phyloP scores from a whole-genome alignment of 2,888 invertebrate genomes.

The Oscheius onirici region DNA sequence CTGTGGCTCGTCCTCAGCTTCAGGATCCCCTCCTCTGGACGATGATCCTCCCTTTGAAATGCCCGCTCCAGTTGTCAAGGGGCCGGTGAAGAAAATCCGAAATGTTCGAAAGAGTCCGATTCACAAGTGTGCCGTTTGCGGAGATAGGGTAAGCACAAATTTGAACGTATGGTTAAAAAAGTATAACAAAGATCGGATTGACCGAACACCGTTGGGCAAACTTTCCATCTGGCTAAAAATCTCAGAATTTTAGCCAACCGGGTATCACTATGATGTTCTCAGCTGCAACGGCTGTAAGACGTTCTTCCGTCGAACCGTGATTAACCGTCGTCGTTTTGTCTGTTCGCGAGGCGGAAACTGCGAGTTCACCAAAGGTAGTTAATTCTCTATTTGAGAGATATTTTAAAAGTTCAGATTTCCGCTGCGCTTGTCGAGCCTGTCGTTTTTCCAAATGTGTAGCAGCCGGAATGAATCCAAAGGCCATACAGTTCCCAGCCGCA shows the following conservation, averaged over 20 bases:
- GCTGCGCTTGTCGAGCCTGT: constrained; percentile 59
- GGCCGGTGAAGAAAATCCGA: constrained; percentile 30
- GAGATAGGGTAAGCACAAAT: constrained; percentile 40
- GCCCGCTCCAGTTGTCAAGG: neutral
- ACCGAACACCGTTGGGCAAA: constrained; percentile 27
- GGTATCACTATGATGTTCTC: constrained; percentile 60
- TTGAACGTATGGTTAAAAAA: too few relatives aligned
- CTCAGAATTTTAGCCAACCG: constrained; percentile 57
- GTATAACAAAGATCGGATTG: too few relatives aligned
- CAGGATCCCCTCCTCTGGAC: constrained; percentile 6
- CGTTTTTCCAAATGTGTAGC: constrained; percentile 56
- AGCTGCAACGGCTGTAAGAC: constrained; percentile 63
- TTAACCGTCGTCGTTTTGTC: constrained; percentile 46
- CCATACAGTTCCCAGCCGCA: constrained; percentile 7
- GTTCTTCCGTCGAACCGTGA: constrained; percentile 57
- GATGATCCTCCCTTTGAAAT: constrained; percentile 26
- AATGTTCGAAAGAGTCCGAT: constrained; percentile 58
- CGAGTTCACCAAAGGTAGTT: constrained; percentile 49
- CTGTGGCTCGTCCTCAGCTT: constrained; percentile 15
- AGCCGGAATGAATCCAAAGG: constrained; percentile 54
- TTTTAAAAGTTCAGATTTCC: constrained; percentile 45
- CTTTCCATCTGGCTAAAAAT: too few relatives aligned
- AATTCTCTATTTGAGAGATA: neutral
- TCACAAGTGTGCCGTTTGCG: constrained; percentile 58
- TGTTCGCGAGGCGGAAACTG: constrained; percentile 58